These are phyloP conservation scores for Pipistrellus pygmaeus DNA, from an alignment of 2,797 vertebrate genomes.

Conservation along the genomic window DNA sequence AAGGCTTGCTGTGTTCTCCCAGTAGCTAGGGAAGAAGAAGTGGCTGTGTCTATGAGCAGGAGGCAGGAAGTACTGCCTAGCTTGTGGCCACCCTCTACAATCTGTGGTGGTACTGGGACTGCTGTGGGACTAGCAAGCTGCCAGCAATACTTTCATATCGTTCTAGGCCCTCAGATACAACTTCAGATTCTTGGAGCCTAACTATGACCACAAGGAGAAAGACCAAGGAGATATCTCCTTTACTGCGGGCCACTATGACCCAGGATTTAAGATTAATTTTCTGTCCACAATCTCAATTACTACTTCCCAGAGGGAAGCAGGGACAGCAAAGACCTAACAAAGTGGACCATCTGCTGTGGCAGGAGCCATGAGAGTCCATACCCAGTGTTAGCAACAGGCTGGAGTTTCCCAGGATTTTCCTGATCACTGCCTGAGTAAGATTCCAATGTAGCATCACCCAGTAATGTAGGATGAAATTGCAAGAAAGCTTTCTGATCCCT, in stretches of 20 bases:
- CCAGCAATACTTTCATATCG: slow-evolving; percentile 93
- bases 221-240: slow-evolving; percentile 93
- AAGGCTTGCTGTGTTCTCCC: not conserved
- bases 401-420: slow-evolving; percentile 90
- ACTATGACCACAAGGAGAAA: slow-evolving; percentile 92
- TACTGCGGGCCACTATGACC: slow-evolving; percentile 91
- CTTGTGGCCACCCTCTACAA: slow-evolving; percentile 87
- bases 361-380: slow-evolving; percentile 89
- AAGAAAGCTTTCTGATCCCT: not conserved
- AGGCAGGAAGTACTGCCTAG: slow-evolving; percentile 88
- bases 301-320: slow-evolving; percentile 80
- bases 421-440: slow-evolving; percentile 91
- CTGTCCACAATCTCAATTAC: slow-evolving; percentile 89
- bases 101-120: slow-evolving; percentile 89
- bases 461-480: not conserved
- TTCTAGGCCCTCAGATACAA: slow-evolving; percentile 93
- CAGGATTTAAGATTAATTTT: slow-evolving; percentile 85
- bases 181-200: slow-evolving; percentile 92
- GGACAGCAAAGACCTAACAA: slow-evolving; percentile 88
- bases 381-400: slow-evolving; percentile 91
- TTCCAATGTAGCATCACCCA: slow-evolving; percentile 90
- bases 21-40: slow-evolving; percentile 38
- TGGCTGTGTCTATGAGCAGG: not conserved
- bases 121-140: slow-evolving; percentile 85
- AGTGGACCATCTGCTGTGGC: slow-evolving; percentile 85